phyloP scores from a whole-genome alignment of 92 coral and sea anemone species.

The Muricea muricata region DNA sequence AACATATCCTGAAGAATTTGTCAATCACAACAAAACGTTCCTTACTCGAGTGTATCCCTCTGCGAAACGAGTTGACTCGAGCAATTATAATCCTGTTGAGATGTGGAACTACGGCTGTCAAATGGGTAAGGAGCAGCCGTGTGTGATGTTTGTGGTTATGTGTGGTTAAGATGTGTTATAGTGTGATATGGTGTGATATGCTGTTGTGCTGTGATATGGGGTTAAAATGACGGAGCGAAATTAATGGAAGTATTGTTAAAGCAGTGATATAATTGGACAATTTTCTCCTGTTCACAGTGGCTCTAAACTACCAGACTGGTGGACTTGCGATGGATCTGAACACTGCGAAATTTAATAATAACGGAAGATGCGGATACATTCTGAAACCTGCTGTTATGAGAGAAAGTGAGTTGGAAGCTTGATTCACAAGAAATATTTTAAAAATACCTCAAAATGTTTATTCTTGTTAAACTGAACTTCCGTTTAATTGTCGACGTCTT shows the following conservation, averaged over 20 bases:
- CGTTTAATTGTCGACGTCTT: too few relatives aligned
- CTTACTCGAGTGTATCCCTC: constrained; percentile 92
- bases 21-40: constrained; percentile 88
- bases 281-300: constrained; percentile 66
- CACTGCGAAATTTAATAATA: constrained; percentile 84
- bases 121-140: constrained; percentile 79
- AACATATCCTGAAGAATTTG: constrained; percentile 88
- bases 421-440: too few relatives aligned
- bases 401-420: constrained; percentile 97
- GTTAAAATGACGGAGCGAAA: not conserved
- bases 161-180: not conserved
- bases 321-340: constrained; percentile 95
- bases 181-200: not conserved
- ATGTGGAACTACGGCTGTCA: constrained; percentile 99
- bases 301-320: constrained; percentile 91
- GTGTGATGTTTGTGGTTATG: not conserved
- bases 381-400: constrained; percentile 97
- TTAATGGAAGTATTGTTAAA: too few relatives aligned
- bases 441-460: too few relatives aligned
- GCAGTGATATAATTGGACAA: not conserved
- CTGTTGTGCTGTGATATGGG: too few relatives aligned
- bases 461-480: too few relatives aligned
- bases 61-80: constrained; percentile 90
- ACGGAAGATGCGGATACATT: constrained; percentile 94
- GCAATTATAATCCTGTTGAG: constrained; percentile 93